phyloP scores from a whole-genome alignment of 2,888 invertebrate genomes.

The Boloria selene region DNA sequence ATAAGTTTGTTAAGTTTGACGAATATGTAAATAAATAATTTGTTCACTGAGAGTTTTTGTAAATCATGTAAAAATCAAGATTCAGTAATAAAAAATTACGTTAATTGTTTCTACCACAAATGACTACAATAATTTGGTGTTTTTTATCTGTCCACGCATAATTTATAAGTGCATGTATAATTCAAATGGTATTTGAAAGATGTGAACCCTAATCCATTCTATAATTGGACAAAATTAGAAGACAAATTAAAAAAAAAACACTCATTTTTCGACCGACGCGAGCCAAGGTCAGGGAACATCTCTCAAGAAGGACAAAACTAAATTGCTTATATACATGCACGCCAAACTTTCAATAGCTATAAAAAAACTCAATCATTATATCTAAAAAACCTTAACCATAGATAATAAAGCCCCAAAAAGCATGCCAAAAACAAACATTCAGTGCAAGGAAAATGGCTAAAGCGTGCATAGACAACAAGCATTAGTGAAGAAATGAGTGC shows the following conservation, averaged over 20 bases:
- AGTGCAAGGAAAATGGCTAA: slow-evolving; percentile 36
- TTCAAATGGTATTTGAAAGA: slow-evolving; percentile 64
- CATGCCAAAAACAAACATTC: slow-evolving; percentile 31
- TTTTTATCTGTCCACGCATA: background rate
- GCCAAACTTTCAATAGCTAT: slow-evolving; percentile 45
- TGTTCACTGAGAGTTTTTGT: too few species aligned
- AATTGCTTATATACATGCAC: slow-evolving; percentile 64
- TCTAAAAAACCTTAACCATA: slow-evolving; percentile 15
- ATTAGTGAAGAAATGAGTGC: slow-evolving; percentile 45
- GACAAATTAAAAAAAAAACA: slow-evolving; percentile 24
- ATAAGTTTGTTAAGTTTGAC: slow-evolving; percentile 6
- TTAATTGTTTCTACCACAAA: too few species aligned
- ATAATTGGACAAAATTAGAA: slow-evolving; percentile 63
- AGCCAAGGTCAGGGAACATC: slow-evolving; percentile 76
- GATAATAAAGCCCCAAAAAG: slow-evolving; percentile 25
- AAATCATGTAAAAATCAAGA: too few species aligned
- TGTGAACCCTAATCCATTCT: slow-evolving; percentile 74
- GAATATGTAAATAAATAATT: slow-evolving; percentile 9
- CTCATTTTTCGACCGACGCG: slow-evolving; percentile 47
- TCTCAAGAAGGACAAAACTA: slow-evolving; percentile 72
- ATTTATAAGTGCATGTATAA: slow-evolving; percentile 21
- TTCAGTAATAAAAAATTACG: too few species aligned
- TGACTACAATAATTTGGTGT: background rate
- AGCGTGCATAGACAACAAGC: slow-evolving; percentile 46
- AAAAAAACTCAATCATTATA: slow-evolving; percentile 18